Percentiles rank a stretch among this genome's conserved stretches.
These are phyloP conservation scores for Thalassarche chlororhynchos DNA, from an alignment of 2,113 vertebrate species.

Conservation along the genomic window DNA sequence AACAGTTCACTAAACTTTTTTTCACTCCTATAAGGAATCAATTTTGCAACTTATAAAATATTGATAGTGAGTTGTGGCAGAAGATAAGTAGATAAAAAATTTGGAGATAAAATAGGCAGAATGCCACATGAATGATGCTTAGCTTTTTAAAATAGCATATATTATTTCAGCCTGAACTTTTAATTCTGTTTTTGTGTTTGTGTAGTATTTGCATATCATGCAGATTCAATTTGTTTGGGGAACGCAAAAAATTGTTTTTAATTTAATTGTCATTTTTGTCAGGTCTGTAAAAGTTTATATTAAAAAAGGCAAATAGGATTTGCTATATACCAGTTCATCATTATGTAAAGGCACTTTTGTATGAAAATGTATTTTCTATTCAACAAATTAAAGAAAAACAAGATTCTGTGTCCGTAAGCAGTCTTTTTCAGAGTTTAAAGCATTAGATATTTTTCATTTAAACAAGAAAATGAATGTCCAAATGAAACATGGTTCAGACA, in stretches of 20 bases:
- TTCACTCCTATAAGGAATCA: background rate
- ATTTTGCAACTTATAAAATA: background rate
- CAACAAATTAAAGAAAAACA: background rate
- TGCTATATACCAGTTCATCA: background rate
- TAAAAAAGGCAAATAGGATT: slow-evolving; percentile 20
- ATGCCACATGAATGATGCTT: background rate
- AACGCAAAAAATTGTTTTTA: background rate
- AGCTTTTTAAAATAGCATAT: background rate
- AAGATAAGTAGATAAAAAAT: background rate
- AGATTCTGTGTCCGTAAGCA: background rate
- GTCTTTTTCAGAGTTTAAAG: background rate
- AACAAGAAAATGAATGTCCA: background rate
- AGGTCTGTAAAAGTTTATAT: slow-evolving; percentile 21
- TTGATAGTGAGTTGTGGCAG: background rate
- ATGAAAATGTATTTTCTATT: slow-evolving; percentile 5
- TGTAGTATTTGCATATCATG: background rate
- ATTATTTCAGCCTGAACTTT: background rate
- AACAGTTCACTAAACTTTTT: background rate
- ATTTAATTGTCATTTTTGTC: slow-evolving; percentile 30
- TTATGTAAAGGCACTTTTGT: background rate
- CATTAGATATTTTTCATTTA: background rate
- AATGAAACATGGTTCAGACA: background rate
- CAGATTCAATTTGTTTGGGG: background rate
- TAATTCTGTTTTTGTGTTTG: background rate
- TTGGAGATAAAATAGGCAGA: background rate